Evolutionary conservation across 2,113 vertebrate genomes (phyloP), one percentile per base, ranked within the genome.

Genomic region (Gracilinanus agilis): DNA sequence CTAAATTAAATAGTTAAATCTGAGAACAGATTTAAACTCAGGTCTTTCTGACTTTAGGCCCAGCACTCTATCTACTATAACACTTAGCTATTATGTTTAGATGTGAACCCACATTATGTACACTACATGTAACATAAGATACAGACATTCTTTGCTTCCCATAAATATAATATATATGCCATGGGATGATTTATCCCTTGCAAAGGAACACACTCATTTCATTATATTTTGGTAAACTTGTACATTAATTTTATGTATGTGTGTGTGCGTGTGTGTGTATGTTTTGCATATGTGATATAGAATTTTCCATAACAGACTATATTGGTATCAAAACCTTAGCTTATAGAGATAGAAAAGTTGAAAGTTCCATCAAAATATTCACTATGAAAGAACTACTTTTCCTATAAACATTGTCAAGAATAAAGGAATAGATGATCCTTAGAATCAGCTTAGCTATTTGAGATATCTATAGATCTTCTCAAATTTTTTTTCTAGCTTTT

Each of bases 251-350:
- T 91, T 98, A 55, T 96, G 75, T 96, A 92, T 97, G 61, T 96
- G n/a, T 97, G 61, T 98, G 53, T 97, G 61, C 96, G n/a, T 97
- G 61, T 97, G 96, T 95, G 53, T 96, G 96, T 96, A 90, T 97
- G 95, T 98, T 91, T 90, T 97, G 8, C 95, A 90, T 97, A 58
- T 96, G 92, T 96, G 67, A n/a, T 53, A 94, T 34, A 88, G 75
- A 44, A 24, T 55, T 54, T 40, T 91, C 95, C 54, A 88, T 44
- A 92, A n/a, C 92, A 23, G 93, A 94, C 55, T 94, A 29, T 96
- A 88, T 44, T 95, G 90, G 27, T 55, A 29, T 90, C 29, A 93
- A 94, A 94, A 44, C 34, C 88, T n/a, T 93, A 90, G 58, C 91
- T 29, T n/a, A 29, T 93, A 67, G 95, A 83, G 88, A 90, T 90